Evolutionary conservation across 2,888 invertebrate species (phyloP).

Genomic region (Merodon equestris): DNA sequence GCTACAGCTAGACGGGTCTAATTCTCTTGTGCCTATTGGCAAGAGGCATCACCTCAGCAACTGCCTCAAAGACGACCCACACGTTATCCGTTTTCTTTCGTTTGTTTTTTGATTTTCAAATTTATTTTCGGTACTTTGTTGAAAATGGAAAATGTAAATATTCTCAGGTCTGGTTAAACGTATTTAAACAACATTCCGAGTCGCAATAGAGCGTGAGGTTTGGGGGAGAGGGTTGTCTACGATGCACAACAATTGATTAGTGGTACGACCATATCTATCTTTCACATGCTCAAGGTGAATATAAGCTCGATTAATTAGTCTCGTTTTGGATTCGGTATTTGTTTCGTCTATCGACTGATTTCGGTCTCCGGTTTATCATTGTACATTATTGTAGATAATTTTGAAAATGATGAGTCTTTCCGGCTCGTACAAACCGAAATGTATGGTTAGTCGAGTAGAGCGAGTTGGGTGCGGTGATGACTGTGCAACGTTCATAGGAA

Average conservation of each 20-base stretch:
- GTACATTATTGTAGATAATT: constrained; percentile 7
- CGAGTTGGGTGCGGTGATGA: no score
- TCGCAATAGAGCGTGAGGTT: constrained; percentile 4
- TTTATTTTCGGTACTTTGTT: constrained; percentile 34
- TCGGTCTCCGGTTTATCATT: neutral
- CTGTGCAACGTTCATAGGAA: no score
- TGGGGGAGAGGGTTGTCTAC: neutral
- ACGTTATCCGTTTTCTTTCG: neutral
- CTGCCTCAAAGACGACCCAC: neutral
- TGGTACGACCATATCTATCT: no score
- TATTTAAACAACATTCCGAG: constrained; percentile 10
- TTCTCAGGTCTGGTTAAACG: constrained; percentile 9
- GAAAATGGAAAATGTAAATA: constrained; percentile 39
- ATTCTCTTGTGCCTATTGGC: constrained; percentile 10
- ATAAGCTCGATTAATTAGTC: no score
- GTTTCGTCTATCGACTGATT: constrained; percentile 23
- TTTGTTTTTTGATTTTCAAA: neutral
- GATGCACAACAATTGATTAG: no score
- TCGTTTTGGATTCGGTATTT: neutral
- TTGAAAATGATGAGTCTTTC: constrained; percentile 4
- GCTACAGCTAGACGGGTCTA: constrained; percentile 44
- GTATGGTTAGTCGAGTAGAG: no score
- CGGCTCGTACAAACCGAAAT: no score
- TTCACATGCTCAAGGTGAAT: no score
- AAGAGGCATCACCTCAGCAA: no score